A percentile compares a stretch with the other conserved stretches of the same genome.
Conservation (phyloP, 1,140 invertebrate genomes). For the Procambarus clarkii region DNA sequence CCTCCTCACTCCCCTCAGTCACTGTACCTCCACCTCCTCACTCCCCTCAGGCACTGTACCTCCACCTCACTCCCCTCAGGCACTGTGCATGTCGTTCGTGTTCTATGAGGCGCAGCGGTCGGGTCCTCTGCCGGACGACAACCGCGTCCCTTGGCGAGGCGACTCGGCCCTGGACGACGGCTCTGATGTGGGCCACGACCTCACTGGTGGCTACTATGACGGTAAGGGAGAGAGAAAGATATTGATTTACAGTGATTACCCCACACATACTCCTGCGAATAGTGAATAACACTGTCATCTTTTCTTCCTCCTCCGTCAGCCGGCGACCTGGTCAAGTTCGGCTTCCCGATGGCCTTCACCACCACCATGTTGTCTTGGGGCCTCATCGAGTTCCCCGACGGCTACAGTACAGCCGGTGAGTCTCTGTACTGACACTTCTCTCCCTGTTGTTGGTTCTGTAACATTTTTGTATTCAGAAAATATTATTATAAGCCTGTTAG, state of each 20-base stretch:
- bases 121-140: conserved; percentile 79
- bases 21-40: no score
- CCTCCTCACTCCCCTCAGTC: no score
- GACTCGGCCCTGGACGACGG: conserved; percentile 80
- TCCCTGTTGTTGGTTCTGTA: no score
- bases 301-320: neutral
- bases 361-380: conserved; percentile 4
- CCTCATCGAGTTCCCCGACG: conserved; percentile 2
- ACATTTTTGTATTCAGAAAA: no score
- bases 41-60: no score
- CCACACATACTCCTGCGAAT: no score
- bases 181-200: conserved; percentile 79
- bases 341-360: conserved; percentile 15
- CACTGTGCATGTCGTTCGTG: conserved; percentile 76
- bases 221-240: conserved; percentile 66
- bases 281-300: neutral
- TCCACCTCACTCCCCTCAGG: conserved; percentile 50
- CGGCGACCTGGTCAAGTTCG: neutral
- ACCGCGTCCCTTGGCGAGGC: conserved; percentile 80
- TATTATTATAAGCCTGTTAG: no score
- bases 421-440: neutral
- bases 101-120: conserved; percentile 83
- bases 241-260: neutral
- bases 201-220: conserved; percentile 84
- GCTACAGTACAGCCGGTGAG: neutral